Evolutionary conservation across 2,797 vertebrate species (phyloP).

Genomic region (Benthosema pterotum): DNA sequence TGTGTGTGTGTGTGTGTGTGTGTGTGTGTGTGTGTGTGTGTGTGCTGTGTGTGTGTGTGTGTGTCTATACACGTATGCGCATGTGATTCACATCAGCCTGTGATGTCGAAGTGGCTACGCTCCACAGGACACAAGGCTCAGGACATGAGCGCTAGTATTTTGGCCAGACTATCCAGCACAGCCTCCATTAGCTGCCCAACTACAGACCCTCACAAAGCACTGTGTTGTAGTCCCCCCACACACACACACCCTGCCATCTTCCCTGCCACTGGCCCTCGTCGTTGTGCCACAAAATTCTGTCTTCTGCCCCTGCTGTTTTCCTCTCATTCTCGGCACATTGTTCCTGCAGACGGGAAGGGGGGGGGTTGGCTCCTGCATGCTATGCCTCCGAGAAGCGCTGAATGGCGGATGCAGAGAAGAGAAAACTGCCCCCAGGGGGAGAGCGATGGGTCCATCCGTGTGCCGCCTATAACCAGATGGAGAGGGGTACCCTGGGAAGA

Average conservation of each 20-base stretch:
- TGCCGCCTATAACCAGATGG: conserved; percentile 41
- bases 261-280: conserved; percentile 29
- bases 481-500: conserved; percentile 35
- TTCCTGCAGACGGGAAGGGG: conserved; percentile 54
- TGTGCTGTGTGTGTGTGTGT: conserved; percentile 3
- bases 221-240: conserved; percentile 35
- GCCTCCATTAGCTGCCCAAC: conserved; percentile 57
- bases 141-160: conserved; percentile 38
- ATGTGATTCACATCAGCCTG: conserved; percentile 18
- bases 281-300: conserved; percentile 29
- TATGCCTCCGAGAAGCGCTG: conserved; percentile 37
- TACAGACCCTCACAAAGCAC: conserved; percentile 57
- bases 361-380: conserved; percentile 34
- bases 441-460: conserved; percentile 31
- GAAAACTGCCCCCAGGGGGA: conserved; percentile 41
- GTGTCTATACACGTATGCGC: neutral
- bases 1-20: conserved; percentile 4
- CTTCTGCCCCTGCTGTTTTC: conserved; percentile 47
- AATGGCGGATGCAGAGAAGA: conserved; percentile 44
- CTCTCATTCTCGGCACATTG: conserved; percentile 52
- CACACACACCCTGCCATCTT: conserved; percentile 60
- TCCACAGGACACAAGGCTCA: conserved; percentile 38
- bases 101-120: conserved; percentile 40
- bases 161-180: conserved; percentile 24
- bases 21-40: conserved; percentile 3